Conservation (phyloP, 1,140 invertebrate species). For the Myzus persicae region DNA sequence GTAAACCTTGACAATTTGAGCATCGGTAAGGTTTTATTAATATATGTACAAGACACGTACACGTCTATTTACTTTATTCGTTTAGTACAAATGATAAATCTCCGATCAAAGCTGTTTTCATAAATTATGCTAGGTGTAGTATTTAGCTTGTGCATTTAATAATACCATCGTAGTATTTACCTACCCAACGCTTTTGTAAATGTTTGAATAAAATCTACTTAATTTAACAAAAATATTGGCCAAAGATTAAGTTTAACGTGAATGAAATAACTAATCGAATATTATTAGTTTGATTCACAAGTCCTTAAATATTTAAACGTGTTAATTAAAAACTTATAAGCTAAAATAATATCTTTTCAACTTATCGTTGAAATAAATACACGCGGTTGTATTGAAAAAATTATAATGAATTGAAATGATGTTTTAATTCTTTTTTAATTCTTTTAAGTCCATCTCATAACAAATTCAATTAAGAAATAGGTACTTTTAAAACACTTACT, state of each 20-base stretch:
- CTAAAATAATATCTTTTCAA: neutral
- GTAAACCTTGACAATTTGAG: neutral
- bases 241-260: neutral
- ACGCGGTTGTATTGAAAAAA: neutral
- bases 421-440: neutral
- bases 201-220: neutral
- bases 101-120: neutral
- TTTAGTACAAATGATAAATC: neutral
- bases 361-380: neutral
- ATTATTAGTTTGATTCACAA: neutral
- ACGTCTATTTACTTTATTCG: neutral
- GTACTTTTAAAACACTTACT: conserved; percentile 5
- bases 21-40: neutral
- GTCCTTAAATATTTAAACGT: neutral
- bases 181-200: neutral
- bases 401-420: neutral
- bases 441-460: neutral
- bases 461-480: conserved; percentile 12
- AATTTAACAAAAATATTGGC: neutral
- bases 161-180: neutral
- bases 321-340: neutral
- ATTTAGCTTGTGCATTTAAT: neutral
- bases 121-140: neutral
- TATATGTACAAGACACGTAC: neutral
- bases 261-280: neutral